Base-by-base conservation (phyloP, 2,888 invertebrate genomes). In the Ceriagrion tenellum region DNA sequence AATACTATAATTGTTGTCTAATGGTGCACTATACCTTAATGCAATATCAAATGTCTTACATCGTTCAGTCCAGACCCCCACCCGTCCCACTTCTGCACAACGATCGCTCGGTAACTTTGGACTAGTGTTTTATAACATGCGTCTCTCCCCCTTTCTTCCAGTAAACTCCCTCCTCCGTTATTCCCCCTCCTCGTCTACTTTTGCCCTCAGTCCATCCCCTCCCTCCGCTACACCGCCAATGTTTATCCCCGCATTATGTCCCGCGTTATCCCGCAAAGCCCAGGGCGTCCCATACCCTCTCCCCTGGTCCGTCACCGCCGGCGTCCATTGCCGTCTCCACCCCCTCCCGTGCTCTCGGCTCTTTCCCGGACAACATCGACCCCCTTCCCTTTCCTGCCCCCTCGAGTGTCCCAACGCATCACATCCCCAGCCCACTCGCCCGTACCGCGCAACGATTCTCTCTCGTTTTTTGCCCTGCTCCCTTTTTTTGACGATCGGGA, bases 211-310 rank as follows among this genome's bases (percentile, higher is more conserved):
- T n/a, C n/a, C n/a, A n/a, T n/a, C n/a, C 47, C 88, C 88, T 1
- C 3, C 88, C 35, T 88, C 16, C 18, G 12, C 47, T 40, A 10
- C 40, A 13, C 88, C 69, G 26, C 69, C 69, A 69, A 69, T 69
- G 69, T 69, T 69, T 69, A 69, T 69, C n/a, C 81, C 81, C 35
- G 30, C 81, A 81, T 81, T 81, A 81, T 81, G 81, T 81, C 26
- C 81, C 35, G 35, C 35, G 81, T 81, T 81, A 35, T 81, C 35
- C 81, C 81, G 81, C 81, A 81, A 35, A 30, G 81, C 81, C 81
- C 3, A 1, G 59, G 59, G 3, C 20, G 16, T 13, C 26, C 35
- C 81, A 35, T 69, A 6, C 69, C 12, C 10, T 69, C 81, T 69
- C n/a, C 69, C 12, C 10, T 69, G 8, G 23, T 69, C n/a, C 69